Percentiles rank a stretch among this genome's conserved stretches.
Conservation (phyloP, 2,113 vertebrate species). For the Atrichornis clamosus region DNA sequence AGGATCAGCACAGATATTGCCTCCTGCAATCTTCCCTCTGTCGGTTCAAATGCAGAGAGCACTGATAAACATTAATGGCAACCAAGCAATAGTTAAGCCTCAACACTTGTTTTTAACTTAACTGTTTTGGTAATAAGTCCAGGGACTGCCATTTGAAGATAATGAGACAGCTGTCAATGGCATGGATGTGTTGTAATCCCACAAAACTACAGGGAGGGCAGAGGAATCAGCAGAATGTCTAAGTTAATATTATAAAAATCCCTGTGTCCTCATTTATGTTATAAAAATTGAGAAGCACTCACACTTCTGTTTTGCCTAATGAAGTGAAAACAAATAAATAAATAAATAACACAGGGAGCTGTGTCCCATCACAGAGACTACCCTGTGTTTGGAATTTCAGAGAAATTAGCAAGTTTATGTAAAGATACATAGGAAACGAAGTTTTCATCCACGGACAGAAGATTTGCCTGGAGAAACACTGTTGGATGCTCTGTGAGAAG, state of each 20-base stretch:
- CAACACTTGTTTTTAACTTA: not conserved
- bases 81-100: not conserved
- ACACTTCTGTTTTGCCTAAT: not conserved
- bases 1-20: not conserved
- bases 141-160: not conserved
- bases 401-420: not conserved
- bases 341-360: not conserved
- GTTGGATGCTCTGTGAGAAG: fast-evolving
- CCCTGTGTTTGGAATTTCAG: not conserved
- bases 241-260: not conserved
- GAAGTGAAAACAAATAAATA: not conserved
- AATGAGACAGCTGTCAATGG: not conserved
- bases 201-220: not conserved
- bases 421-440: not conserved
- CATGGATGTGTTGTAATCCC: not conserved
- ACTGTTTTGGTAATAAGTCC: not conserved
- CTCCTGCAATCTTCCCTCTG: not conserved
- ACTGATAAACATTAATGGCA: not conserved
- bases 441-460: not conserved
- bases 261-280: not conserved
- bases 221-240: not conserved
- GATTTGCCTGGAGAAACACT: not conserved
- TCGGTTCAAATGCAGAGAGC: not conserved
- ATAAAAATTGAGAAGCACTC: not conserved
- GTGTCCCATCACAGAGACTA: not conserved